These are phyloP conservation scores for Neodiprion lecontei DNA, from an alignment of 1,140 invertebrate species.

Conservation along the genomic window DNA sequence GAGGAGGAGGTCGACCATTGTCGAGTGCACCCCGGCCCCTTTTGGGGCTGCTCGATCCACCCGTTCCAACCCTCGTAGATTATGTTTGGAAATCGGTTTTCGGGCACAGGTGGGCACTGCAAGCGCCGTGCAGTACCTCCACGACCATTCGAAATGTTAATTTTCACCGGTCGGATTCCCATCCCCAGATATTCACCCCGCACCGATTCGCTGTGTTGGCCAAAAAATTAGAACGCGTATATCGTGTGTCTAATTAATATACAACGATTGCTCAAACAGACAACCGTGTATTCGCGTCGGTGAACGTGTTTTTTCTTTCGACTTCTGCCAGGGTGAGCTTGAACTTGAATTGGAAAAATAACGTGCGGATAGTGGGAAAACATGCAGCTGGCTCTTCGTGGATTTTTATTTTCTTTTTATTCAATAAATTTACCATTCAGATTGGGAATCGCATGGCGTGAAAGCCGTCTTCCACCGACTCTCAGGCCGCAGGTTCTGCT, in stretches of 20 bases:
- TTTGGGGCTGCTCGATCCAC: not conserved
- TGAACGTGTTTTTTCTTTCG: too few species aligned
- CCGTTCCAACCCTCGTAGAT: constrained; percentile 8
- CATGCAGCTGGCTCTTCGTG: too few species aligned
- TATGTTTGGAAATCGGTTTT: constrained; percentile 13
- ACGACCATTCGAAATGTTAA: constrained; percentile 12
- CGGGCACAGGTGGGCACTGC: constrained; percentile 3
- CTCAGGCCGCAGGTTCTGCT: too few species aligned
- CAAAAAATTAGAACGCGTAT: not conserved
- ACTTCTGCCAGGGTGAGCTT: too few species aligned
- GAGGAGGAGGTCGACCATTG: not conserved
- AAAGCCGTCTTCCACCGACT: too few species aligned
- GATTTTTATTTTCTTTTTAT: too few species aligned
- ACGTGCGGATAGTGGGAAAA: too few species aligned
- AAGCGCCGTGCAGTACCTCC: not conserved
- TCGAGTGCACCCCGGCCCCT: constrained; percentile 8
- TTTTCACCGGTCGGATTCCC: not conserved
- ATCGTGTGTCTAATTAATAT: not conserved
- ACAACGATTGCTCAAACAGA: too few species aligned
- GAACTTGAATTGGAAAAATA: too few species aligned
- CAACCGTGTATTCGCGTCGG: too few species aligned
- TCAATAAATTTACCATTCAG: too few species aligned
- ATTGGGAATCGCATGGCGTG: too few species aligned
- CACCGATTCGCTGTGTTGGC: not conserved
- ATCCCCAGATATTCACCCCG: not conserved